Percentiles rank a stretch among this genome's conserved stretches.
These are phyloP conservation scores for Lepus timidus DNA, from an alignment of 2,113 vertebrate species.

Conservation along the genomic window DNA sequence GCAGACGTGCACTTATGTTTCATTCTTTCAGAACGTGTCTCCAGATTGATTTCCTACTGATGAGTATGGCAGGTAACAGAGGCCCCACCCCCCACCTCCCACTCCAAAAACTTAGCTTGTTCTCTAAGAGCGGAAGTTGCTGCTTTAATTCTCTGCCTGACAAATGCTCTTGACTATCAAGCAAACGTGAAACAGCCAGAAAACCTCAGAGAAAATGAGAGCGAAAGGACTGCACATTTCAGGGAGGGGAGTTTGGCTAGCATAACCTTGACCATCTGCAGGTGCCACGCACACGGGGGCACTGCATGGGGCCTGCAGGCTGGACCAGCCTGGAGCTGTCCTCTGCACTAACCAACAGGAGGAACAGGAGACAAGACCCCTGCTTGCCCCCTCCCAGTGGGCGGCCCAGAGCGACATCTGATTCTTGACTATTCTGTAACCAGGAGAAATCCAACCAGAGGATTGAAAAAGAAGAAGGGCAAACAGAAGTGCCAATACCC, in stretches of 20 bases:
- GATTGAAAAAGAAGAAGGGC: neutral
- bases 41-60: conserved; percentile 3
- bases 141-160: conserved; percentile 40
- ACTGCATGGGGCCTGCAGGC: neutral
- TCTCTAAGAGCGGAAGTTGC: neutral
- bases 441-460: conserved; percentile 36
- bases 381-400: neutral
- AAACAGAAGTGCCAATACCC: neutral
- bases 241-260: too few relatives aligned
- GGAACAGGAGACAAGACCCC: neutral
- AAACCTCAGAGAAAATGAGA: neutral
- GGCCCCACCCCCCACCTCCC: neutral
- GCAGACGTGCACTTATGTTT: neutral
- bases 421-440: neutral
- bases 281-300: too few relatives aligned
- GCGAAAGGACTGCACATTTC: too few relatives aligned
- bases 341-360: neutral
- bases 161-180: neutral
- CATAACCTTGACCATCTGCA: too few relatives aligned
- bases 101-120: neutral
- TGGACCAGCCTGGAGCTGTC: neutral
- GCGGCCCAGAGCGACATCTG: neutral
- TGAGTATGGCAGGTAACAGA: neutral
- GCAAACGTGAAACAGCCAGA: conserved; percentile 6
- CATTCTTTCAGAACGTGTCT: conserved; percentile 17